Base-by-base conservation (phyloP, 2,113 vertebrate species). In the Gyps fulvus region DNA sequence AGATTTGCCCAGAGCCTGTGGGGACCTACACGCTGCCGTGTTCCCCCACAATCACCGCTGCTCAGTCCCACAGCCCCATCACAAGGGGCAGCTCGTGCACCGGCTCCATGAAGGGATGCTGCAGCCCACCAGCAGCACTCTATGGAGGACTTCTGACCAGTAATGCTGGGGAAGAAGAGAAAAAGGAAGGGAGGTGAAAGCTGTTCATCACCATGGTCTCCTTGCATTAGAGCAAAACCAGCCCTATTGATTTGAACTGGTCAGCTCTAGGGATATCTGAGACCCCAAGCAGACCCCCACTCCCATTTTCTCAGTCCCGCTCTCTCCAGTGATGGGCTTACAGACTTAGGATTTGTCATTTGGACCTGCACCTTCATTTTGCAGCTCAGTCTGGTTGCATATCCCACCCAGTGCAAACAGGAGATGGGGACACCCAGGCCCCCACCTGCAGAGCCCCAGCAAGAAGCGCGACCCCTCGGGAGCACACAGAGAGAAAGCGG, bases 101-200 rank as follows among this genome's bases (percentile, higher is more conserved):
- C 1, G 0, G n/a, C 52, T 70, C 61, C 10, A 0, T 12, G 12
- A 34, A 31, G 43, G 27, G 66, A 32, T 29, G 21, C 16, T 0
- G 1, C 61, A 82, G 62, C 36, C 25, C 1, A 1, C 2, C 1
- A 50, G 50, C 66, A 52, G 50, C 3, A 2, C 45, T 52, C 1
- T 0, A 36, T 4, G 4, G 59, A 34, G 45, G 18, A 42, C 54
- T 80, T 34, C 52, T 76, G 72, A 32, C 18, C 14, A 8, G 7
- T 29, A 6, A 34, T 6, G 2, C 43, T n/a, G 49, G 43, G 29
- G 20, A 91, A 26, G 31, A 63, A 83, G 40, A 18, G 25, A 9
- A 57, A 55, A 45, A 31, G 40, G 55, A 47, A 79, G 40, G 67
- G 13, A 62, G 9, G 11, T 11, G 15, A 17, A 52, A 67, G 25